Percentiles rank a stretch among this genome's conserved stretches.
These are phyloP conservation scores for Helleia helle DNA, from an alignment of 2,888 invertebrate species.

Conservation along the genomic window DNA sequence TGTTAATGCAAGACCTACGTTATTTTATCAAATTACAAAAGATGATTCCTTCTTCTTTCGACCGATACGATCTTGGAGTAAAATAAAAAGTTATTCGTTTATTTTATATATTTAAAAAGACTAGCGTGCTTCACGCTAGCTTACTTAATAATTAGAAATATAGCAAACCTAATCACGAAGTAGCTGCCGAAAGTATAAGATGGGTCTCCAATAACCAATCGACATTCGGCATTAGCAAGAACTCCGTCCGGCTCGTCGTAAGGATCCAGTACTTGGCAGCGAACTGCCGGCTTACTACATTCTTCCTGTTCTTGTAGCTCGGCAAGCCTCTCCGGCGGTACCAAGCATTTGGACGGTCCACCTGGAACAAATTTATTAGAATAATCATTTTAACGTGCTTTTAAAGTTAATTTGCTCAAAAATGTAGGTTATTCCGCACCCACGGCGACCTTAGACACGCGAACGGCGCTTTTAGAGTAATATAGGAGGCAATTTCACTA, in stretches of 20 bases:
- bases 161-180: constrained; percentile 70
- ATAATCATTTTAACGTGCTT: neutral
- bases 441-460: constrained; percentile 8
- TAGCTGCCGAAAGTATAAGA: constrained; percentile 81
- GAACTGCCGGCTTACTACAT: constrained; percentile 77
- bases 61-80: too few species aligned
- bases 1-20: too few species aligned
- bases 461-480: constrained; percentile 9
- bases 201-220: constrained; percentile 76
- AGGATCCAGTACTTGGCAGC: constrained; percentile 81
- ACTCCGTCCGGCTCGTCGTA: constrained; percentile 79
- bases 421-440: constrained; percentile 9
- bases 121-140: too few species aligned
- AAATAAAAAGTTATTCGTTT: too few species aligned
- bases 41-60: too few species aligned
- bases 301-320: constrained; percentile 42
- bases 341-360: constrained; percentile 70
- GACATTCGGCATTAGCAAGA: constrained; percentile 79
- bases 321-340: constrained; percentile 65
- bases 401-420: constrained; percentile 7
- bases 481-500: constrained; percentile 8
- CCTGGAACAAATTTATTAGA: too few species aligned
- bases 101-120: too few species aligned
- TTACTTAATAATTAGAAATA: neutral
- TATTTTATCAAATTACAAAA: too few species aligned